These are phyloP conservation scores for Hydrolagus colliei DNA, from an alignment of 2,797 vertebrate species.

Conservation along the genomic window DNA sequence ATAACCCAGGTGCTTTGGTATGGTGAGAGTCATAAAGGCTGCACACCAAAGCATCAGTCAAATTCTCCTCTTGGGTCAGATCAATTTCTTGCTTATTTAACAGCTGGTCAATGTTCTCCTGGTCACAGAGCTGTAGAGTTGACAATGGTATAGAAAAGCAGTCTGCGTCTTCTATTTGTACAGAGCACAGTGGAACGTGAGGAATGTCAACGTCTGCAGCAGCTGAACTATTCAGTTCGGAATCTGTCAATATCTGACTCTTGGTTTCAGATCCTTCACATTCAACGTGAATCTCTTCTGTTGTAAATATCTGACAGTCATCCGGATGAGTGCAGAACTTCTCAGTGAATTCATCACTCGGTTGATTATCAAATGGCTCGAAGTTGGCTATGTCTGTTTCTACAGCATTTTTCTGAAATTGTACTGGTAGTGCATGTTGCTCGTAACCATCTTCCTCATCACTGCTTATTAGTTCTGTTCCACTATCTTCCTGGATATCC, in stretches of 20 bases:
- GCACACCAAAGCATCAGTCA: neutral
- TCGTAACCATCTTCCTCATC: conserved; percentile 3
- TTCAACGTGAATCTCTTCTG: neutral
- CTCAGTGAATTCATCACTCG: neutral
- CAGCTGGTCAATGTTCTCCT: neutral
- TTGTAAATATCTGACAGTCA: neutral
- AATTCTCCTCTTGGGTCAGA: no score
- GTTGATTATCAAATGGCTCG: neutral
- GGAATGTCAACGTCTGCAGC: neutral
- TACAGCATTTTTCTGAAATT: neutral
- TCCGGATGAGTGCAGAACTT: neutral
- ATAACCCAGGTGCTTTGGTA: no score
- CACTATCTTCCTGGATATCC: conserved; percentile 1
- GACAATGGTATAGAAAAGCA: neutral
- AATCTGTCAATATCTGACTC: neutral
- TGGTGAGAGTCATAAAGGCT: neutral
- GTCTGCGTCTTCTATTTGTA: conserved; percentile 1
- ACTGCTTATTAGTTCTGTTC: neutral
- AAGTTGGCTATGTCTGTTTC: neutral
- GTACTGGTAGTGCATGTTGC: neutral
- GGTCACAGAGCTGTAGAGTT: neutral
- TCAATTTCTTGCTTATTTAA: no score
- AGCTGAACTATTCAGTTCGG: neutral
- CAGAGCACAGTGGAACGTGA: conserved; percentile 11
- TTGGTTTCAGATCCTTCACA: neutral